Evolutionary conservation across 2,113 vertebrate genomes (phyloP), one percentile per base, ranked within the genome.

Genomic region (Cynoglossus semilaevis): DNA sequence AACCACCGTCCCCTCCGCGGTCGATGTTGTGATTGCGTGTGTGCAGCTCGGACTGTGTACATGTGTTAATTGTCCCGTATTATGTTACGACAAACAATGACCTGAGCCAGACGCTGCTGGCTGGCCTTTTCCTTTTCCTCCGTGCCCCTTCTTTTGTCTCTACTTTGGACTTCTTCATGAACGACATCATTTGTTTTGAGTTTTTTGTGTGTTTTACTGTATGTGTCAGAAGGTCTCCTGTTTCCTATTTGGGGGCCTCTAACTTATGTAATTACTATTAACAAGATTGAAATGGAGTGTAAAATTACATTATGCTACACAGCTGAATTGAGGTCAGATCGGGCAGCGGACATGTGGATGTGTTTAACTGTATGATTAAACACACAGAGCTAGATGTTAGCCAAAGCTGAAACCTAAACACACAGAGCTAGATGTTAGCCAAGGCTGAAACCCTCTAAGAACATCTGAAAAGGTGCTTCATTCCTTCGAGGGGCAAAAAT

Each of bases 21-120:
- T n/a, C n/a, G 2, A 29, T 29, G 22, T 29, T 29, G 22, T 41
- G 43, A 9, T 51, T 71, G 68, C 48, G 56, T 69, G 56, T 69
- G 70, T 67, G 58, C 52, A 38, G 46, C 57, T 15, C 47, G 51
- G 46, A 47, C 13, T 75, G 70, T 72, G 64, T 77, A 44, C 54
- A 46, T 80, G 50, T 70, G 54, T 59, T 84, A 82, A 86, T 79
- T 80, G 79, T 79, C 38, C 70, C 43, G 18, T 82, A 74, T 83
- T 60, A 64, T 61, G 15, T 15, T 52, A 80, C 71, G 63, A 67
- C 76, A 78, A 82, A 85, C 65, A 84, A 75, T 35, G 67, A 76
- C 50, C 10, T 0, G 5, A 41, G 68, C 76, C 84, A 82, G 49
- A 60, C 5, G 18, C 60, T 63, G 19, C 69, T 49, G 49, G 43